Conservation (phyloP, 1,140 invertebrate genomes). For the Pectinophora gossypiella region DNA sequence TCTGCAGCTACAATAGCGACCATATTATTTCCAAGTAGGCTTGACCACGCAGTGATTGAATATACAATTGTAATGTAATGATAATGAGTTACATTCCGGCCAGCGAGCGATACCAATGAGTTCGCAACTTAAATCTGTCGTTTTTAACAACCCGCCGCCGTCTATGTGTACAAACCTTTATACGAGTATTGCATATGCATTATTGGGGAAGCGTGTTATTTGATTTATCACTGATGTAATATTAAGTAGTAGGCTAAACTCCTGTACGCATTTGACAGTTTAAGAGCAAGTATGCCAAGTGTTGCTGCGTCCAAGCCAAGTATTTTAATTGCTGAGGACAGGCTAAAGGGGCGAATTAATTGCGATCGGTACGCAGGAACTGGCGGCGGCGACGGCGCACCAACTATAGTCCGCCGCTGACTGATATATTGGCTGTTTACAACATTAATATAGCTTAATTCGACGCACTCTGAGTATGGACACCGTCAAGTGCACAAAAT, state of each 20-base stretch:
- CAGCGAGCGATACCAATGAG: too few relatives aligned
- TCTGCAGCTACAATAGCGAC: too few relatives aligned
- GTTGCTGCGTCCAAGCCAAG: neutral
- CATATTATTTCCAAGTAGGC: too few relatives aligned
- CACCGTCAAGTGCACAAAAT: neutral
- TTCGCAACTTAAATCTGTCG: too few relatives aligned
- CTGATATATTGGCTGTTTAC: conserved; percentile 3
- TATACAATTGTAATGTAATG: too few relatives aligned
- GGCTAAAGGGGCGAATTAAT: conserved; percentile 1
- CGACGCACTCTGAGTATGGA: neutral
- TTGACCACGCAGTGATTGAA: too few relatives aligned
- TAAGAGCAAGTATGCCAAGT: conserved; percentile 1
- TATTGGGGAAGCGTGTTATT: neutral
- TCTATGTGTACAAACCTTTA: too few relatives aligned
- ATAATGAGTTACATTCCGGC: too few relatives aligned
- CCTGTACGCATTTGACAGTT: neutral
- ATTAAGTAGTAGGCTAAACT: neutral
- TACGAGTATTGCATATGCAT: too few relatives aligned
- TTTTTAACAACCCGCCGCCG: too few relatives aligned
- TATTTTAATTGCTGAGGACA: conserved; percentile 4
- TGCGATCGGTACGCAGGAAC: neutral
- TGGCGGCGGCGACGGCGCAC: neutral
- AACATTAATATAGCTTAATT: conserved; percentile 5
- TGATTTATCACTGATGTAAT: neutral
- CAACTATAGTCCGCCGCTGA: neutral